A percentile compares a stretch with the other conserved stretches of the same genome.
Evolutionary conservation across 1,140 invertebrate genomes (phyloP).

Genomic region (Yoshiicerus persimilis): DNA sequence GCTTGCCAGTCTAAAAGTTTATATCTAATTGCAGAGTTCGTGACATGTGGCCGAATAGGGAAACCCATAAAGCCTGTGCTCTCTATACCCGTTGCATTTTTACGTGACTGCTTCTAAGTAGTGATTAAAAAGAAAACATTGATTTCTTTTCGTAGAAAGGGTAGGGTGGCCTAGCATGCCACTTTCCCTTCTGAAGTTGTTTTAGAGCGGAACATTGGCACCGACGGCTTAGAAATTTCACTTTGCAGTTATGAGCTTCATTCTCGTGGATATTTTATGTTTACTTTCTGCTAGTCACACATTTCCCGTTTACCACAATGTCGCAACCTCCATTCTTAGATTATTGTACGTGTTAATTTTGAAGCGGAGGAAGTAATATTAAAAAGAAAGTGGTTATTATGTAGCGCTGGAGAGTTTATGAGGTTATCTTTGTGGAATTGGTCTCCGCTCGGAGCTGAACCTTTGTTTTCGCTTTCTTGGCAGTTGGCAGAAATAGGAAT

Average conservation of each 20-base stretch:
- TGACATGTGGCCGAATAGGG: neutral
- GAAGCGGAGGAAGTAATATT: neutral
- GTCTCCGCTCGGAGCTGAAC: neutral
- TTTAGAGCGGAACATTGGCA: neutral
- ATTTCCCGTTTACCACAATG: neutral
- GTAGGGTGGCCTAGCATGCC: neutral
- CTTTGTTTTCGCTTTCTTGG: neutral
- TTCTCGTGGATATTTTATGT: neutral
- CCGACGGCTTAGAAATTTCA: neutral
- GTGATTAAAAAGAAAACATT: neutral
- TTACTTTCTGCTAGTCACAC: neutral
- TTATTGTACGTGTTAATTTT: neutral
- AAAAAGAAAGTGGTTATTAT: neutral
- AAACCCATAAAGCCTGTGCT: neutral
- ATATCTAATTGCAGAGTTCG: neutral
- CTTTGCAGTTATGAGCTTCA: neutral
- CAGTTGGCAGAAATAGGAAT: neutral
- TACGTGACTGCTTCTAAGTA: neutral
- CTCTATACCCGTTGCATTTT: neutral
- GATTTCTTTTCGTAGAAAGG: neutral
- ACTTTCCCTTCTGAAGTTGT: neutral
- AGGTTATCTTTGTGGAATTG: neutral
- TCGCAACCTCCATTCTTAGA: neutral
- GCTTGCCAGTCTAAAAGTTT: neutral
- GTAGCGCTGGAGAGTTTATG: neutral